Percentiles rank a stretch among this genome's conserved stretches.
phyloP scores from a whole-genome alignment of 2,888 invertebrate species.

The Hyles lineata region DNA sequence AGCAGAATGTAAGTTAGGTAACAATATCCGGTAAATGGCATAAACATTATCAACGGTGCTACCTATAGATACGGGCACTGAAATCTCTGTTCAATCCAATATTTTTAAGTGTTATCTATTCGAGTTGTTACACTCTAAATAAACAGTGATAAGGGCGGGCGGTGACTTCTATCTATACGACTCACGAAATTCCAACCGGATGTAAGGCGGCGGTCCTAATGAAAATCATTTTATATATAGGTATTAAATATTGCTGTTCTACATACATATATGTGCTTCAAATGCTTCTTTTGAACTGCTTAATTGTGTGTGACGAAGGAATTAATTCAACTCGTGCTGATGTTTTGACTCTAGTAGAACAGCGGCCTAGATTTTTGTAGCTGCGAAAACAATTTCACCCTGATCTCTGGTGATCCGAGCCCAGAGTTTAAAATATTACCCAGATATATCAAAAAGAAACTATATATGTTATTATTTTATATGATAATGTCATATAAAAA shows the following conservation, averaged over 20 bases:
- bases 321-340: background rate
- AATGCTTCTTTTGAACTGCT: background rate
- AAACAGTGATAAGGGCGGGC: slow-evolving; percentile 61
- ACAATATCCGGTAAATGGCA: slow-evolving; percentile 39
- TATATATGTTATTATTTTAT: background rate
- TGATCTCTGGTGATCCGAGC: slow-evolving; percentile 26
- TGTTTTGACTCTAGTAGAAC: slow-evolving; percentile 23
- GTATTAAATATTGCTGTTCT: slow-evolving; percentile 31
- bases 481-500: background rate
- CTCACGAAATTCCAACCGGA: slow-evolving; percentile 59
- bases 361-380: slow-evolving; percentile 28
- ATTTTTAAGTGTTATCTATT: slow-evolving; percentile 59
- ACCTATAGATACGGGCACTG: slow-evolving; percentile 52
- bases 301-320: background rate
- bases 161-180: slow-evolving; percentile 53
- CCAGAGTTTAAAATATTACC: background rate
- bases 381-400: slow-evolving; percentile 37
- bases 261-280: slow-evolving; percentile 34
- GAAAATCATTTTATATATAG: slow-evolving; percentile 43
- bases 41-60: slow-evolving; percentile 50
- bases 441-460: background rate
- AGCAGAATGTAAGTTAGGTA: slow-evolving; percentile 30
- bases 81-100: slow-evolving; percentile 59
- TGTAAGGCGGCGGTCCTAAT: slow-evolving; percentile 51
- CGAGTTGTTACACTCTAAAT: slow-evolving; percentile 60